Conservation (phyloP, 2,113 vertebrate genomes). For the Zosterops japonicus region DNA sequence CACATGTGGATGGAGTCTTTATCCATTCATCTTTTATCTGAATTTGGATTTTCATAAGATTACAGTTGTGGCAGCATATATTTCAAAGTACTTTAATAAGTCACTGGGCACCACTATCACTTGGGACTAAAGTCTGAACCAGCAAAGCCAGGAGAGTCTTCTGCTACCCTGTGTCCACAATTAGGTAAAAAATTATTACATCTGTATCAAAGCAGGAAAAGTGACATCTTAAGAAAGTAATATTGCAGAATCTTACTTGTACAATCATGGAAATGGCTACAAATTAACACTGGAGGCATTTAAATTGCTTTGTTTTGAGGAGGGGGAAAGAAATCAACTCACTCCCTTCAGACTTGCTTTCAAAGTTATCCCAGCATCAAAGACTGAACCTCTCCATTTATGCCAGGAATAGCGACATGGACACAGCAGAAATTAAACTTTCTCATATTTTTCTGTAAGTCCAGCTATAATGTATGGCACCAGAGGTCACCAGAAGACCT, state of each 20-base stretch:
- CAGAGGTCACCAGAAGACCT: background rate
- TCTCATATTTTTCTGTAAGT: background rate
- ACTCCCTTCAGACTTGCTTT: background rate
- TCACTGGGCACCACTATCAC: background rate
- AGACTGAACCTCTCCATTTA: background rate
- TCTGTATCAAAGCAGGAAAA: background rate
- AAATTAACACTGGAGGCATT: background rate
- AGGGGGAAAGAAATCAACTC: background rate
- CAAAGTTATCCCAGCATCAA: background rate
- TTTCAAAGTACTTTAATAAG: background rate
- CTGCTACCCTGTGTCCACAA: background rate
- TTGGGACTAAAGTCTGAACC: background rate
- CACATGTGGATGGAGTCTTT: background rate
- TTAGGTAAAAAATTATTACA: background rate
- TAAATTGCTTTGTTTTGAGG: background rate
- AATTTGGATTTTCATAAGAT: background rate
- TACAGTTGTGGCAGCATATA: background rate
- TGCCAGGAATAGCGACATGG: background rate
- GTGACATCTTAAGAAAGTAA: background rate
- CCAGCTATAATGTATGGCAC: background rate
- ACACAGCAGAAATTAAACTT: background rate
- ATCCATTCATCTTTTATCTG: background rate
- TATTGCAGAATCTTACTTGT: background rate
- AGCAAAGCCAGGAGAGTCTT: background rate
- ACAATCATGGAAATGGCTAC: background rate